phyloP scores from a whole-genome alignment of 2,888 invertebrate genomes.

The Drosophila algonquin region DNA sequence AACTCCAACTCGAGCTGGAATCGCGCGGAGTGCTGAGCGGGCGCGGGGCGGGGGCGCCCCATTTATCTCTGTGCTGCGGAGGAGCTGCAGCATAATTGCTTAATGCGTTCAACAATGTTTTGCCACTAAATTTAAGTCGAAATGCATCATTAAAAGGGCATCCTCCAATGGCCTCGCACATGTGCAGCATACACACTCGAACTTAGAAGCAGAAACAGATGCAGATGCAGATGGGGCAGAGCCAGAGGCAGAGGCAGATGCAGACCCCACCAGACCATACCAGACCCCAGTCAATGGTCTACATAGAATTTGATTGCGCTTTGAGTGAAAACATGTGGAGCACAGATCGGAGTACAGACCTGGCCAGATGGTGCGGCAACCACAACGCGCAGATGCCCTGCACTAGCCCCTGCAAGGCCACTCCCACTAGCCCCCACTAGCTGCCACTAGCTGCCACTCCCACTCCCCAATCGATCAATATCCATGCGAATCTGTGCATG shows the following conservation, averaged over 20 bases:
- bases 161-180: conserved; percentile 13
- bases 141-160: conserved; percentile 60
- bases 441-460: too few relatives aligned
- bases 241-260: neutral
- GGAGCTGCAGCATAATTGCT: conserved; percentile 53
- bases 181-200: neutral
- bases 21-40: too few relatives aligned
- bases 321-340: conserved; percentile 69
- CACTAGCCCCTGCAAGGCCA: too few relatives aligned
- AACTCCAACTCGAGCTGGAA: too few relatives aligned
- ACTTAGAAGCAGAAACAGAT: neutral
- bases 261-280: neutral
- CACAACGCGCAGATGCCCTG: too few relatives aligned
- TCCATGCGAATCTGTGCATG: neutral
- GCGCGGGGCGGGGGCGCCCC: too few relatives aligned
- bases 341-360: conserved; percentile 58
- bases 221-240: conserved; percentile 8
- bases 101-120: conserved; percentile 68
- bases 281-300: conserved; percentile 5
- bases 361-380: conserved; percentile 49
- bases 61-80: too few relatives aligned
- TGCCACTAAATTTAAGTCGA: conserved; percentile 67
- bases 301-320: conserved; percentile 50
- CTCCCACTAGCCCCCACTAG: too few relatives aligned
- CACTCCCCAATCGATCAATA: neutral